Base-by-base conservation (phyloP, 2,888 invertebrate genomes). In the Epistrophe grossulariae region DNA sequence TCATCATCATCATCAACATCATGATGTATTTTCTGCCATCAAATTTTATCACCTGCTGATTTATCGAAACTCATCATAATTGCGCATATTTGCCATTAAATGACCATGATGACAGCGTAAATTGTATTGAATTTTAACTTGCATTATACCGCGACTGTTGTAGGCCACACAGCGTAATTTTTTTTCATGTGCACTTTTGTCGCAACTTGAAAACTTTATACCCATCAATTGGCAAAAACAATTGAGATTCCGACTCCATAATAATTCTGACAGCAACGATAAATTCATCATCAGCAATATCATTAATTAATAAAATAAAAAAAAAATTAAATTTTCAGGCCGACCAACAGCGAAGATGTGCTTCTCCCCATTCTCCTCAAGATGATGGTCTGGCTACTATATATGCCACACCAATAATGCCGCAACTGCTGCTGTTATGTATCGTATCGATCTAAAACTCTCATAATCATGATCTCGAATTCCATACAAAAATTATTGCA, bases 251-350 rank as follows among this genome's bases (percentile, higher is more conserved):
- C 79, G 79, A 79, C 79, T 74, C 79, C 87, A 87, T 87, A 87
- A 87, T 87, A 87, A 77, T 83, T 83, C 70, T 79, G 83, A 79
- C 50, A 82, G 60, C 79, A 83, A 60, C 87, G 76, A 87, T 87
- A 87, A 87, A 87, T 87, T 87, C 87, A 87, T 87, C 87, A 87
- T 87, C 83, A 83, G 72, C 74, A 79, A 82, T 87, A 76, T 83
- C 87, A 83, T 87, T 87, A 87, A 87, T 87, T 87, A 83, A 87
- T 87, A 87, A 45, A 13, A 71, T 31, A 76, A 73, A 66, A 70
- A 82, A 68, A 24, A 70, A 70, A 60, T 31, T 57, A 43, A 74
- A 17, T 40, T 76, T 59, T 64, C 66, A 10, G 31, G 19, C 19
- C 17, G 59, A 19, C 64, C 68, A 77, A 55, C 72, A 66, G 73